Conservation (phyloP, 2,888 invertebrate species). For the Tenodera sinensis region DNA sequence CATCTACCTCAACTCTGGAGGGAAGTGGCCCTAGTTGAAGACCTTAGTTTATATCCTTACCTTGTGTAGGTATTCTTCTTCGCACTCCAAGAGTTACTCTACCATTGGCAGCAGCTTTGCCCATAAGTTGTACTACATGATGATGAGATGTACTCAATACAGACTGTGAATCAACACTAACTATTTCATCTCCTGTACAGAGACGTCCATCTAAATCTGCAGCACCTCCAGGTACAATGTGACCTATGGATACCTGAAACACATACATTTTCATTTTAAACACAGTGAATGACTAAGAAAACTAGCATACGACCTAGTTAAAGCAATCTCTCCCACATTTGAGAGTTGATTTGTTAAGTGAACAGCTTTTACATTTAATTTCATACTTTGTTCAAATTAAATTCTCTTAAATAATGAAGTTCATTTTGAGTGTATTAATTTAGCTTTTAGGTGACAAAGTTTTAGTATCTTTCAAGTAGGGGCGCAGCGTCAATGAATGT, state of each 20-base stretch:
- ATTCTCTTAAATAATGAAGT: too few relatives aligned
- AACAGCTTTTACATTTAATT: too few relatives aligned
- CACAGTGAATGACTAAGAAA: neutral
- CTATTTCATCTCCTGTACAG: constrained; percentile 88
- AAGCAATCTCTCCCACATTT: neutral
- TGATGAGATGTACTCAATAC: constrained; percentile 87
- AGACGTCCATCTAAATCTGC: constrained; percentile 89
- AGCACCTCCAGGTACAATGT: constrained; percentile 93
- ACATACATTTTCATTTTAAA: constrained; percentile 11
- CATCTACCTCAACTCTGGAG: too few relatives aligned
- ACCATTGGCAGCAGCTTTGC: constrained; percentile 80
- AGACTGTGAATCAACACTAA: constrained; percentile 85
- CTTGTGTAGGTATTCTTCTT: constrained; percentile 47
- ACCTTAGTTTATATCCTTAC: constrained; percentile 20
- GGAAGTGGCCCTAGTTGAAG: too few relatives aligned
- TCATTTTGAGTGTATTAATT: too few relatives aligned
- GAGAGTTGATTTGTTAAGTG: too few relatives aligned
- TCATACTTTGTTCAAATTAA: too few relatives aligned
- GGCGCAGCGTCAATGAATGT: too few relatives aligned
- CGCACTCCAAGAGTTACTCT: constrained; percentile 78
- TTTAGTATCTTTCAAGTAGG: too few relatives aligned
- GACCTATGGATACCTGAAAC: constrained; percentile 82
- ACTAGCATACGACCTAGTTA: too few relatives aligned
- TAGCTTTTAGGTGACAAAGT: too few relatives aligned
- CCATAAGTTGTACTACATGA: constrained; percentile 89